A percentile compares a stretch with the other conserved stretches of the same genome.
Conservation (phyloP, 2,113 vertebrate genomes). For the Trachemys scripta region DNA sequence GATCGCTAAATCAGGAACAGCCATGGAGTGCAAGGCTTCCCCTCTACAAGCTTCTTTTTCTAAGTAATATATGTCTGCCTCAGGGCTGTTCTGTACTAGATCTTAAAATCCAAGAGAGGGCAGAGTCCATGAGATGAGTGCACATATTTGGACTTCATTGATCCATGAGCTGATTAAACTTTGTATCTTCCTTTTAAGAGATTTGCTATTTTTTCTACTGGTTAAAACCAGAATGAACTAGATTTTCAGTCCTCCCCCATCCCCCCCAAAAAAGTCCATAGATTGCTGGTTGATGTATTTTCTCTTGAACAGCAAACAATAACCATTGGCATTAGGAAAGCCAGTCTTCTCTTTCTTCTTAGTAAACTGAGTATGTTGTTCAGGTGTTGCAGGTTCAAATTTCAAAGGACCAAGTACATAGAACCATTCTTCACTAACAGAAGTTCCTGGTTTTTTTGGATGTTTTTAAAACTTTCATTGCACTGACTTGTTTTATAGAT, state of each 20-base stretch:
- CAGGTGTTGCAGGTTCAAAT: rapidly evolving
- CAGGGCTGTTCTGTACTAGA: background rate
- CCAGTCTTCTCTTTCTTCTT: background rate
- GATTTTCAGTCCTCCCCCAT: background rate
- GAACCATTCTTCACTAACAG: background rate
- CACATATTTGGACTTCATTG: constrained; percentile 46
- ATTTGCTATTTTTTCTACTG: constrained; percentile 1
- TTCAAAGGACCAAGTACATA: rapidly evolving
- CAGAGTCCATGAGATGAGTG: constrained; percentile 57
- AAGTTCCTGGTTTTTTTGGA: background rate
- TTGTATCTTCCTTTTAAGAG: constrained; percentile 56
- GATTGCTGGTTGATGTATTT: rapidly evolving
- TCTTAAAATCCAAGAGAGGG: constrained; percentile 20
- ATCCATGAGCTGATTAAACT: constrained; percentile 73
- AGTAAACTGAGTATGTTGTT: background rate
- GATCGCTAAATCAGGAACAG: background rate
- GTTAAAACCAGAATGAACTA: constrained; percentile 45
- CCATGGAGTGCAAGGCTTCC: background rate
- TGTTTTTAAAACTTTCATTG: background rate
- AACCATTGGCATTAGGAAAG: rapidly evolving
- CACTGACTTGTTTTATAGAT: background rate
- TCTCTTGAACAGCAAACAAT: background rate
- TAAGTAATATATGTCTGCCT: background rate
- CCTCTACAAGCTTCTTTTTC: background rate
- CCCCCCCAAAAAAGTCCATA: background rate